Conservation (phyloP, 2,888 invertebrate genomes). For the Galeruca laticollis region DNA sequence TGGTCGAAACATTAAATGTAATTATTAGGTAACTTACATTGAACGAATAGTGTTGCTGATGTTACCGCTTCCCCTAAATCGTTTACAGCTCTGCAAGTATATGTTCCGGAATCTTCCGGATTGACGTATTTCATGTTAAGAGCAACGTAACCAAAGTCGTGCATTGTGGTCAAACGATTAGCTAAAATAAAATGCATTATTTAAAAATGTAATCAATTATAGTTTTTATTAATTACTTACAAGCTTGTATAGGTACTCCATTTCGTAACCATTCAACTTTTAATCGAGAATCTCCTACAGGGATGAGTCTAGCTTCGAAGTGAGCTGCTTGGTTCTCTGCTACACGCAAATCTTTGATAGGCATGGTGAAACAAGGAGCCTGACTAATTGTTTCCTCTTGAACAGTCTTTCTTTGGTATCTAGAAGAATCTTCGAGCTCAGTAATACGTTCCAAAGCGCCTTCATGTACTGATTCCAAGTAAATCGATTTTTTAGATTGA, state of each 20-base stretch:
- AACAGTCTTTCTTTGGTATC: conserved; percentile 78
- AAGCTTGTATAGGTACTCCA: conserved; percentile 90
- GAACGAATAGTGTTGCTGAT: conserved; percentile 90
- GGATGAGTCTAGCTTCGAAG: conserved; percentile 93
- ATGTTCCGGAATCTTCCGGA: conserved; percentile 96
- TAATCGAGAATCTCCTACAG: conserved; percentile 93
- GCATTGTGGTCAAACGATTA: conserved; percentile 93
- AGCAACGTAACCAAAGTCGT: conserved; percentile 98
- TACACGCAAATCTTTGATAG: conserved; percentile 86
- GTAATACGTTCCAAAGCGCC: conserved; percentile 84
- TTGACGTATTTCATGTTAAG: conserved; percentile 94
- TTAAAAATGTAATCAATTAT: not conserved
- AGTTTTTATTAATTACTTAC: conserved; percentile 68
- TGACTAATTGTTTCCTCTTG: conserved; percentile 86
- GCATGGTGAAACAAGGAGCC: conserved; percentile 93
- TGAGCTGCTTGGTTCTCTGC: conserved; percentile 94
- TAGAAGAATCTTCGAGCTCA: conserved; percentile 84
- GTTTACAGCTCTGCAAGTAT: conserved; percentile 93
- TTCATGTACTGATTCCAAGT: conserved; percentile 89
- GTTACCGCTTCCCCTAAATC: conserved; percentile 96
- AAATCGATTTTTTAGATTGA: conserved; percentile 86
- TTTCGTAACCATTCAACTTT: conserved; percentile 94
- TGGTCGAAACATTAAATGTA: too few relatives aligned
- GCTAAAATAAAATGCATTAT: conserved; percentile 68
- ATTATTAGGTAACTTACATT: conserved; percentile 80